A percentile compares a stretch with the other conserved stretches of the same genome.
These are phyloP conservation scores for Pediacus dermestoides DNA, from an alignment of 2,888 invertebrate species.

Conservation along the genomic window DNA sequence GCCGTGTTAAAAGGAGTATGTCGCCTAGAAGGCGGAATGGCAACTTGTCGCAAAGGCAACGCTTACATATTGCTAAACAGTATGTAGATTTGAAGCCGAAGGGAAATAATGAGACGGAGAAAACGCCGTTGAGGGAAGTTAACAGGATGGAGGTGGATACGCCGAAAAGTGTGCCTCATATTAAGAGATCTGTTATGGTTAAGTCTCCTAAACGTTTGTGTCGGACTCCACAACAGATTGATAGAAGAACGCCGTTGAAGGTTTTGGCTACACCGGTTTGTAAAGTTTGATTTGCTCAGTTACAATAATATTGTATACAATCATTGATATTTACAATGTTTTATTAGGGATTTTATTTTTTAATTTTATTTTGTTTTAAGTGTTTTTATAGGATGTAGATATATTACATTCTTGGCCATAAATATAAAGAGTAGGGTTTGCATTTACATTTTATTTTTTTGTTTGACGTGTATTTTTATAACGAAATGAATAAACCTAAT, in stretches of 20 bases:
- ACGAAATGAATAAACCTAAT: no score
- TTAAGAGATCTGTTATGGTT: constrained; percentile 58
- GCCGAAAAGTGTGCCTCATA: constrained; percentile 52
- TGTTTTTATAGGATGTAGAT: no score
- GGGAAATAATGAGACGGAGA: constrained; percentile 21
- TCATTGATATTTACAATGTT: no score
- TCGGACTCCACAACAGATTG: constrained; percentile 50
- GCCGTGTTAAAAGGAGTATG: constrained; percentile 34
- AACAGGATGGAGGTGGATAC: constrained; percentile 8
- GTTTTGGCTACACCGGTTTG: constrained; percentile 28
- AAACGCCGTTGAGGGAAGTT: constrained; percentile 17
- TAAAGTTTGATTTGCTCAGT: no score
- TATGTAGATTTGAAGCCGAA: constrained; percentile 22
- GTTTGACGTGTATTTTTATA: no score
- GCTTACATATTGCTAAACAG: constrained; percentile 30
- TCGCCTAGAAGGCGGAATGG: constrained; percentile 36
- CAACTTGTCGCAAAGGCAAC: constrained; percentile 28
- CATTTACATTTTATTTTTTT: no score
- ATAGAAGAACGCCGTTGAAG: constrained; percentile 59
- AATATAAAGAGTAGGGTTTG: no score
- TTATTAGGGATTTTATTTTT: no score
- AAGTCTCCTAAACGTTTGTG: constrained; percentile 56
- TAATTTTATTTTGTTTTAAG: no score
- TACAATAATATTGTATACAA: no score
- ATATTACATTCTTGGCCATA: no score